Base-by-base conservation (phyloP, 2,797 vertebrate genomes). In the Platalea minor region DNA sequence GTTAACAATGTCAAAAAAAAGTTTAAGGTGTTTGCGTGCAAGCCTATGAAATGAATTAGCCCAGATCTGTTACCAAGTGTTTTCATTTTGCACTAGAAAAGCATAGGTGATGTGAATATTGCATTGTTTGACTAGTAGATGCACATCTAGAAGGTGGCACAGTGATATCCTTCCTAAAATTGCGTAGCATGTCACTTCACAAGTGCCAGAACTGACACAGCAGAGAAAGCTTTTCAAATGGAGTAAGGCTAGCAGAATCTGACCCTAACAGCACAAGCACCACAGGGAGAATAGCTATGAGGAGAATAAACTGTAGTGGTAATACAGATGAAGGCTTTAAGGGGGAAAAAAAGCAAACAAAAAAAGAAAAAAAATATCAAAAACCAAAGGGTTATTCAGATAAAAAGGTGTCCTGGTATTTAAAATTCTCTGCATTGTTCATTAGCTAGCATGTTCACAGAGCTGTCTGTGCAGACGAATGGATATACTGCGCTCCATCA, bases 331-430 rank as follows among this genome's bases (percentile, higher is more conserved):
- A 73, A 77, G 31, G 14, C 11, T 78, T 93, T 8, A 19, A n/a
- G 15, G 17, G 17, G 12, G 0, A 1, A 29, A 41, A 45, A 9
- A 21, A 4, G 4, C n/a, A 37, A 61, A 2, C 4, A 41, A 63
- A 21, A 3, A 46, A 31, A 81, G 7, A 1, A 41, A 63, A 21
- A 3, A 31, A 81, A 10, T 24, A 25, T 61, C 2, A 35, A 75
- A 91, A 86, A 6, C 1, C 10, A 65, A 73, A 56, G 17, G 5
- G 24, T 43, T 20, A 48, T 51, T 84, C 35, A 68, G n/a, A 70
- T 60, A 59, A 82, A 86, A 93, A 60, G 37, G 17, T 80, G 31
- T 51, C n/a, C 61, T 46, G 37, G 8, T 59, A 39, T 94, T 89
- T 72, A 46, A 80, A 88, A 92, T 87, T 68, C 60, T 7, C 20